A percentile compares a stretch with the other conserved stretches of the same genome.
Evolutionary conservation across 2,888 invertebrate genomes (phyloP).

Genomic region (Chromoteleia sp.): DNA sequence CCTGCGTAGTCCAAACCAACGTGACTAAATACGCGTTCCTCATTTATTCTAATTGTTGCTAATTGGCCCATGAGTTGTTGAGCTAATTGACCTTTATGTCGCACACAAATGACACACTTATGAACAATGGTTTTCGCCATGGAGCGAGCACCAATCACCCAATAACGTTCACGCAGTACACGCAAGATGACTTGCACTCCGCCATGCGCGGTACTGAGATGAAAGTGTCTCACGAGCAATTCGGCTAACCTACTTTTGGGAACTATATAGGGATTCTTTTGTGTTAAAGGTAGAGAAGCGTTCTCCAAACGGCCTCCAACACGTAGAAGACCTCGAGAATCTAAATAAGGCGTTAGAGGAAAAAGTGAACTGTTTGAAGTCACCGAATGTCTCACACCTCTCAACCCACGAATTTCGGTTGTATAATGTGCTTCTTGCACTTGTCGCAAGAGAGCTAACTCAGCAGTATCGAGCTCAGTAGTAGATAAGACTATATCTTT

Average conservation of each 20-base stretch:
- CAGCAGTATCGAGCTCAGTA: too few species aligned
- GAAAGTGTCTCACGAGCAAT: not conserved
- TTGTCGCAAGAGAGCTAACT: too few species aligned
- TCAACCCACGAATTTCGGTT: not conserved
- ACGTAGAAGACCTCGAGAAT: not conserved
- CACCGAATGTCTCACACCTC: too few species aligned
- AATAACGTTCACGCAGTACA: not conserved
- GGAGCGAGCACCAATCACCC: not conserved
- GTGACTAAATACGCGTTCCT: not conserved
- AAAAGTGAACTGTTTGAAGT: not conserved
- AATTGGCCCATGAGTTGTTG: constrained; percentile 4
- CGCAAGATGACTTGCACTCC: not conserved
- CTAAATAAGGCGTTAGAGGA: not conserved
- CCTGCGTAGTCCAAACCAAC: constrained; percentile 2
- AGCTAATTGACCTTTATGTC: not conserved
- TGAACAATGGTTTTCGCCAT: not conserved
- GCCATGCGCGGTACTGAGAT: not conserved
- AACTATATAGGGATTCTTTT: not conserved
- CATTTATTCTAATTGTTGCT: not conserved
- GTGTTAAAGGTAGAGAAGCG: not conserved
- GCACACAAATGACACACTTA: not conserved
- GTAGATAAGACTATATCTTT: too few species aligned
- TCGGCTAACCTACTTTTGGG: not conserved
- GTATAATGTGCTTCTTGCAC: not conserved
- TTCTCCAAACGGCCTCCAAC: not conserved